phyloP scores from a whole-genome alignment of 2,113 vertebrate species.

The Indri indri region DNA sequence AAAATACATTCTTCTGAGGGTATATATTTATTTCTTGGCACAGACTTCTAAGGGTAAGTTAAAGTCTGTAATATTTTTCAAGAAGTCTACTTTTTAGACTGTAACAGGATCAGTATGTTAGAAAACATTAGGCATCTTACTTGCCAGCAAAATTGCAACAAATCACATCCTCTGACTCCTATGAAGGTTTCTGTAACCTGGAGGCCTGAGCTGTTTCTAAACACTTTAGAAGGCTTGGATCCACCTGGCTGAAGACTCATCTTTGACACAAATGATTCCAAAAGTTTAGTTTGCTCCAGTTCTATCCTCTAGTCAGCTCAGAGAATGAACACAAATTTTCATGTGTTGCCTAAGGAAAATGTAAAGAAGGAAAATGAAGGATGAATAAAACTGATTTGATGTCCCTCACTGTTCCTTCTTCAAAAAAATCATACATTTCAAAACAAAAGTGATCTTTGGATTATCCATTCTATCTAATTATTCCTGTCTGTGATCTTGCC shows the following conservation, averaged over 20 bases:
- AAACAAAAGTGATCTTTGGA: neutral
- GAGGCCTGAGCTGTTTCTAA: neutral
- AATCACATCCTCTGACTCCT: neutral
- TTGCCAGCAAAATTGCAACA: neutral
- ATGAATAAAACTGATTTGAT: neutral
- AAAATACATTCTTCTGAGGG: neutral
- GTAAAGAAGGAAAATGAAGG: neutral
- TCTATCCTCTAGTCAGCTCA: neutral
- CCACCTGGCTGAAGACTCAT: neutral
- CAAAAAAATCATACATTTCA: neutral
- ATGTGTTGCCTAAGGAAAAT: conserved; percentile 10
- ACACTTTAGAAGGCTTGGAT: neutral
- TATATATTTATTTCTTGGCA: neutral
- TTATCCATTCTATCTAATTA: neutral
- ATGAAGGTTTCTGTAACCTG: neutral
- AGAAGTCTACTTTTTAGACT: conserved; percentile 35
- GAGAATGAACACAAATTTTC: conserved; percentile 30
- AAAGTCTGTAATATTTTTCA: neutral
- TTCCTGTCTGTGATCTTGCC: neutral
- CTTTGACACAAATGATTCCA: neutral
- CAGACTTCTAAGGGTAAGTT: neutral
- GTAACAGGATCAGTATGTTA: neutral
- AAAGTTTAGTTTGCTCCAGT: neutral
- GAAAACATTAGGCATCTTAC: neutral
- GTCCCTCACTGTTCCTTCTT: neutral